phyloP scores from a whole-genome alignment of 2,888 invertebrate genomes.

The Smittia sp. region DNA sequence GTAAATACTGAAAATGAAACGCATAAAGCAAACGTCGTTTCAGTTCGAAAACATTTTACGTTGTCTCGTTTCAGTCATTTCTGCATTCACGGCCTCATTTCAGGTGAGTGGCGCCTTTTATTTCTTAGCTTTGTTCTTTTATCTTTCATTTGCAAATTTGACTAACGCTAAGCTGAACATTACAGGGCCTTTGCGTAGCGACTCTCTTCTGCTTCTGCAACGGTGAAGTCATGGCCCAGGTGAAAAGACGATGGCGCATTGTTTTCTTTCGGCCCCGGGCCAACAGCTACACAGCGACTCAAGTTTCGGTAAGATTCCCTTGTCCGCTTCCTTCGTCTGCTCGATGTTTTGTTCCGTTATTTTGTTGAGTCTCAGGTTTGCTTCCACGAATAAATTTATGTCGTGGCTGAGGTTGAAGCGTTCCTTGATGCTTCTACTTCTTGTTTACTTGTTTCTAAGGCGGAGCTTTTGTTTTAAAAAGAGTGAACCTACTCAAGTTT shows the following conservation, averaged over 20 bases:
- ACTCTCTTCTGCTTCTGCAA: constrained; percentile 92
- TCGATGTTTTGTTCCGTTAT: background rate
- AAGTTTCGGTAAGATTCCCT: constrained; percentile 69
- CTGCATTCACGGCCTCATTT: constrained; percentile 83
- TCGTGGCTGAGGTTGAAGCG: background rate
- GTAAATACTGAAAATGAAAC: background rate
- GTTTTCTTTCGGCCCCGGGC: constrained; percentile 72
- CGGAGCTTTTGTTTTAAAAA: too few relatives aligned
- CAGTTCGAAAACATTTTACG: background rate
- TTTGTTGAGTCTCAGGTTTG: too few relatives aligned
- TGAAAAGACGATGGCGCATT: constrained; percentile 76
- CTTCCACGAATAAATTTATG: constrained; percentile 8
- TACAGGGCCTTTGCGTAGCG: constrained; percentile 87
- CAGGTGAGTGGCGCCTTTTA: constrained; percentile 60
- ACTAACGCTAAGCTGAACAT: background rate
- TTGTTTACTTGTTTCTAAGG: too few relatives aligned
- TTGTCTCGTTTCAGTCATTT: constrained; percentile 56
- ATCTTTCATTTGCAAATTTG: too few relatives aligned
- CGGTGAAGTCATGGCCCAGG: constrained; percentile 87
- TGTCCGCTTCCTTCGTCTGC: background rate
- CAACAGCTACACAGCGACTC: constrained; percentile 81
- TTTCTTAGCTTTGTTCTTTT: background rate
- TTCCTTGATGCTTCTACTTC: too few relatives aligned
- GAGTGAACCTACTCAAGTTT: too few relatives aligned
- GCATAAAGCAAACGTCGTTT: background rate